Evolutionary conservation across 2,797 vertebrate genomes (phyloP), one percentile per base, ranked within the genome.

Genomic region (Sebastes itinus): DNA sequence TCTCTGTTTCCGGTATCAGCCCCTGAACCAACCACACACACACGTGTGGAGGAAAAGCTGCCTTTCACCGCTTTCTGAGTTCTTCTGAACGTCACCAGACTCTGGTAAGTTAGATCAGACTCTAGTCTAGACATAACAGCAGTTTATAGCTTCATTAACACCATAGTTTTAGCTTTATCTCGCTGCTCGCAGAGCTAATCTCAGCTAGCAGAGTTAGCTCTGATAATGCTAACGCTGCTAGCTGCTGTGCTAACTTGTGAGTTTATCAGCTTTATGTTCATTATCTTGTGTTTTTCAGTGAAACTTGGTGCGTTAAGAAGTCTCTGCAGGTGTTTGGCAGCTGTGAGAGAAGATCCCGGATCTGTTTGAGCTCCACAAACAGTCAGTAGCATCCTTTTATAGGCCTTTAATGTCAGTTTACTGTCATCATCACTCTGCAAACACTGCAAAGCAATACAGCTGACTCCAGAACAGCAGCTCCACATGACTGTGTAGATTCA

Each of bases 1-100:
- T 55, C 74, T 62, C 72, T 87, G 86, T 80, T 93, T 94, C 94
- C 93, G 94, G 92, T 73, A 63, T 46, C 27, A 42, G 38, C 38
- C 38, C 38, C 14, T 49, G 92, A 73, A 65, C 54, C 27, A 49
- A 49, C 16, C 18, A 69, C 28, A 72, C 49, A 85, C 58, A 61
- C 91, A 78, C 69, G 84, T 87, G 91, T 78, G 72, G n/a, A 4
- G 59, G 49, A 30, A 75, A 77, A 13, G 9, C 70, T 87, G 84
- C 49, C 16, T 2, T 70, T 8, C 4, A 30, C 0, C 3, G 28
- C 28, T n/a, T 13, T 30, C 11, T 9, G 18, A 4, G 3, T 7
- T 59, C 22, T 85, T 5, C 55, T 78, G 66, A 68, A n/a, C 28
- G 20, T 82, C 55, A 35, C 1, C 49, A 78, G 6, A 56, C 65